Evolutionary conservation across 2,797 vertebrate species (phyloP).

Genomic region (Sebastes diaconus): DNA sequence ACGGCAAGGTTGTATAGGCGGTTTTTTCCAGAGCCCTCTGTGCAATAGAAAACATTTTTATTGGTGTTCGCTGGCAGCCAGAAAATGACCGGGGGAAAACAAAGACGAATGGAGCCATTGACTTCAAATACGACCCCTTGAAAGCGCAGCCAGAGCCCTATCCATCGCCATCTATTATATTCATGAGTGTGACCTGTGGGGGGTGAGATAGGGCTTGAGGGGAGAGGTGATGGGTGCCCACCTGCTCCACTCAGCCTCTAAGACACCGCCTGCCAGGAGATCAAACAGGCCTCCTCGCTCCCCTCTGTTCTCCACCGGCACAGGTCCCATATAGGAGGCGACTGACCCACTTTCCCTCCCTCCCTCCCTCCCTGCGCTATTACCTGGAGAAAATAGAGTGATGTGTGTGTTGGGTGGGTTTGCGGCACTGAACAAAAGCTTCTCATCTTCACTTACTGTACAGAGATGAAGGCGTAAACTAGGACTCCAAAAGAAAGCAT

Average conservation of each 20-base stretch:
- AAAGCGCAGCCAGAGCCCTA: constrained; percentile 57
- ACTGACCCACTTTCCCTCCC: constrained; percentile 73
- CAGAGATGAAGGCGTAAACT: constrained; percentile 50
- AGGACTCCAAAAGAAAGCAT: constrained; percentile 55
- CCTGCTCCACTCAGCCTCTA: constrained; percentile 68
- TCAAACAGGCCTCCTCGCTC: constrained; percentile 63
- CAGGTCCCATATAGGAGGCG: constrained; percentile 63
- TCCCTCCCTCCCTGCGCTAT: constrained; percentile 55
- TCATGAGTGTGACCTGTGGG: constrained; percentile 68
- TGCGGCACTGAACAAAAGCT: constrained; percentile 55
- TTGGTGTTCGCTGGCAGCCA: constrained; percentile 48
- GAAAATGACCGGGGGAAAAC: constrained; percentile 64
- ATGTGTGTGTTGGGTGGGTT: constrained; percentile 32
- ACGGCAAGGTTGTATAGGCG: background rate
- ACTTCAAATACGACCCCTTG: constrained; percentile 71
- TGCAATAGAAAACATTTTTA: constrained; percentile 50
- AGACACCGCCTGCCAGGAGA: constrained; percentile 68
- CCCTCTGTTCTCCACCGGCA: constrained; percentile 51
- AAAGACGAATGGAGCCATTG: constrained; percentile 74
- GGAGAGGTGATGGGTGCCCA: constrained; percentile 54
- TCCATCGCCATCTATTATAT: constrained; percentile 73
- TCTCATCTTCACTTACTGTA: constrained; percentile 51
- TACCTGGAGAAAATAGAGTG: constrained; percentile 71
- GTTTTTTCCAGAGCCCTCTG: constrained; percentile 16
- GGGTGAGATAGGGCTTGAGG: constrained; percentile 4